phyloP scores from a whole-genome alignment of 2,113 vertebrate species.

The Vulpes vulpes region DNA sequence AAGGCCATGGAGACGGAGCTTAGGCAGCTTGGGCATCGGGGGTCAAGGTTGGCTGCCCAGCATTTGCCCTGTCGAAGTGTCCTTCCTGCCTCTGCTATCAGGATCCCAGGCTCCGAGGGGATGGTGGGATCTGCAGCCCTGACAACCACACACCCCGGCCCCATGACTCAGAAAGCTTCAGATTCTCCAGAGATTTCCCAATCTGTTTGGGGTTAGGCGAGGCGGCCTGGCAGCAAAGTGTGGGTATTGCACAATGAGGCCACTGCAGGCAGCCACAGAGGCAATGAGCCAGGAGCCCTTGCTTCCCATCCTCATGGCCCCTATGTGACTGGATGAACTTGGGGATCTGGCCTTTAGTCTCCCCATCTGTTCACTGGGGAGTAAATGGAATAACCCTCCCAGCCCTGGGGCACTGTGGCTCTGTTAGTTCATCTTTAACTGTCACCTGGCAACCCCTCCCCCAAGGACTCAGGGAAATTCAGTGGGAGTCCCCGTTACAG shows the following conservation, averaged over 20 bases:
- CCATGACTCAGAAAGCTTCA: not conserved
- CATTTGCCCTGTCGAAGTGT: accelerated
- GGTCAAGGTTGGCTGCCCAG: not conserved
- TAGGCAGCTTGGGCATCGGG: not conserved
- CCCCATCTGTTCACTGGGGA: not conserved
- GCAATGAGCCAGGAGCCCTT: not conserved
- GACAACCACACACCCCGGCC: not conserved
- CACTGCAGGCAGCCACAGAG: not conserved
- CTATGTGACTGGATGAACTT: not conserved
- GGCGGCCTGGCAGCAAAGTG: not conserved
- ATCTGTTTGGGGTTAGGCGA: not conserved
- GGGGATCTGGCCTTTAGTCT: not conserved
- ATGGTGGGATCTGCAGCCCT: not conserved
- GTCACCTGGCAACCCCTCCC: too few species aligned
- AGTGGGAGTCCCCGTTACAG: not conserved
- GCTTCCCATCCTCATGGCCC: accelerated
- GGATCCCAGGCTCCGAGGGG: not conserved
- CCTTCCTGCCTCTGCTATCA: not conserved
- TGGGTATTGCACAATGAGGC: not conserved
- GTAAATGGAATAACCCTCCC: not conserved
- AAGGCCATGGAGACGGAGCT: not conserved
- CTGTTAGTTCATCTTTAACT: not conserved
- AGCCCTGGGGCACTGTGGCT: not conserved
- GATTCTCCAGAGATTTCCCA: not conserved
- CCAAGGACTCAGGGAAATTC: not conserved